Conservation (phyloP, 2,113 vertebrate species). For the Orycteropus afer region DNA sequence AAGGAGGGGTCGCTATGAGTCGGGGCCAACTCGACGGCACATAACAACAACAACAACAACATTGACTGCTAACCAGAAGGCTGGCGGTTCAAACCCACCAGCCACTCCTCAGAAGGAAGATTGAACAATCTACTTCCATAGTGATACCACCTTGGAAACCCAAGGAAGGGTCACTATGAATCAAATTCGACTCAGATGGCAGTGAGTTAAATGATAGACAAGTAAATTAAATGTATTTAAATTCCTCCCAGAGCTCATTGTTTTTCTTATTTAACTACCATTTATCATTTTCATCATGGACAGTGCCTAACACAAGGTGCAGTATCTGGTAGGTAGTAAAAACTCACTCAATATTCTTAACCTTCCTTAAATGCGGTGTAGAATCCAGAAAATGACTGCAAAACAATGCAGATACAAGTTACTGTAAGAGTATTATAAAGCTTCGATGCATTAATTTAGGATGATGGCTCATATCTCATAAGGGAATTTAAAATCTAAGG, state of each 20-base stretch:
- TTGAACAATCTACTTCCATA: too few relatives aligned
- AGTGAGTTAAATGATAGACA: neutral
- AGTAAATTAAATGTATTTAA: neutral
- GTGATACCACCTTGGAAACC: too few relatives aligned
- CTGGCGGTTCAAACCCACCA: too few relatives aligned
- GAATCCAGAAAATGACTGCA: neutral
- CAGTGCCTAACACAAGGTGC: neutral
- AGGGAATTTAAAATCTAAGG: neutral
- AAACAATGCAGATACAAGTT: neutral
- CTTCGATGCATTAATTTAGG: neutral
- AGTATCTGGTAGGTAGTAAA: neutral
- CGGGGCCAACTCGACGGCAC: too few relatives aligned
- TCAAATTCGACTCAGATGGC: too few relatives aligned
- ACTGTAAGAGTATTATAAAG: neutral
- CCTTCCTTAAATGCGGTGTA: neutral
- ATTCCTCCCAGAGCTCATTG: neutral
- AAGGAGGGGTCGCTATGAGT: too few relatives aligned
- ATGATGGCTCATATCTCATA: neutral
- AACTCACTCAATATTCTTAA: neutral
- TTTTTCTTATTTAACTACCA: neutral
- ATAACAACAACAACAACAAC: too few relatives aligned
- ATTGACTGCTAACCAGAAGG: too few relatives aligned
- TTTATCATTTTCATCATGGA: neutral
- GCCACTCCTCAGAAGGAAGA: too few relatives aligned
- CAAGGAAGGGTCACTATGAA: too few relatives aligned